Evolutionary conservation across 2,888 invertebrate genomes (phyloP), one percentile per base, ranked within the genome.

Genomic region (Brenthis daphne): DNA sequence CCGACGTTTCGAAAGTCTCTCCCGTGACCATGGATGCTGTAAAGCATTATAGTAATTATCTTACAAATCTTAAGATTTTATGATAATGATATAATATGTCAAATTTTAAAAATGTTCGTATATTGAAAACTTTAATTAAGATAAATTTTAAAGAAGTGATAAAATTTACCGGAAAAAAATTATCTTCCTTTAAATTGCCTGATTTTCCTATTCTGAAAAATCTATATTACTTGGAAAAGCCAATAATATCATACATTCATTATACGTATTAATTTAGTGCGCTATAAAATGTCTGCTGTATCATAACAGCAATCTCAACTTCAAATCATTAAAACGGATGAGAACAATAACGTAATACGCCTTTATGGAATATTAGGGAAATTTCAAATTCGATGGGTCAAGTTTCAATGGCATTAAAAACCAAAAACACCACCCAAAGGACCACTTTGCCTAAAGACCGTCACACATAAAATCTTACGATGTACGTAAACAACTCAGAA

Each of bases 381-480:
- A 78, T 77, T 76, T 64, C 72, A 57, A 71, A 76, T 73, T 73
- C 70, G 73, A 82, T 81, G 77, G 87, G 87, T 88, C 89, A 86
- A 87, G 86, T 87, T 90, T 89, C 87, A 88, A 89, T 89, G 85
- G 85, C 79, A 65, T 82, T 84, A 85, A 88, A 90, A 89, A 90
- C 89, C 90, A 84, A 84, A 85, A 88, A 91, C 84, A 84, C 79
- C 80, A 83, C 92, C 91, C 92, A 76, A 70, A 87, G 90, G 92
- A 85, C 83, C 82, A 85, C 86, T 92, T 92, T 88, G 89, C 90
- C 89, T 90, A 89, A 90, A 87, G 85, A 86, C 85, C 81, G 83
- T 78, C 80, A 79, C 80, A 80, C 89, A 90, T 92, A 91, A 92
- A 92, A 92, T 92, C 91, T 92, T 91, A 92, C 86, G 92, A 90